Evolutionary conservation across 2,113 vertebrate species (phyloP), one percentile per base, ranked within the genome.

Genomic region (Crotalus viridis): DNA sequence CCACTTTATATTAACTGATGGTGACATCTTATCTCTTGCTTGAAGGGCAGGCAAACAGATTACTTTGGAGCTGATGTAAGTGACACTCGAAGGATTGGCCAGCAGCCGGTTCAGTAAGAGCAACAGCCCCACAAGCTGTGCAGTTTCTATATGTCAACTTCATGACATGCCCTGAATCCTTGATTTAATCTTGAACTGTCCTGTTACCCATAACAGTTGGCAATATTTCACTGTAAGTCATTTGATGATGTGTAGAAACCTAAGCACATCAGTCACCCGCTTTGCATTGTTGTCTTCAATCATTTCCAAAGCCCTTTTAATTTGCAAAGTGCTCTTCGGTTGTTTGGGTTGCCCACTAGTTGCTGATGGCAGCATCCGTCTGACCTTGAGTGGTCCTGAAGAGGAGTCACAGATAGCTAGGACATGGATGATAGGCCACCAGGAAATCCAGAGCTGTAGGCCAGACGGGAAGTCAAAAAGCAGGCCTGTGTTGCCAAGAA

Each of bases 1-100:
- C 98, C 98, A 97, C 96, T 98, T 98, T 96, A 97, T 96, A 98
- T 98, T 98, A 98, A 96, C 95, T 95, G 97, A 97, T 97, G 95
- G 87, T 97, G 98, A 97, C 97, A 97, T 97, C 97, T 97, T 97
- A 97, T 97, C 97, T 97, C 96, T 97, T 97, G 97, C 97, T 98
- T 97, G 96, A 97, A 97, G 97, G 97, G 96, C 92, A 94, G 97
- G 96, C 97, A 96, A 96, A 96, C 96, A 97, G 97, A 98, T 97
- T 97, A 97, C 97, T 98, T 97, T 95, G 96, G 96, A 97, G 96
- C 97, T 97, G 97, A 96, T 98, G 96, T 98, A 98, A 98, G 97
- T 98, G 98, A 97, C 97, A 97, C 97, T 97, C 96, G 96, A 96
- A 97, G 97, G 97, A 95, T 95, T 97, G 97, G 97, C 98, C 95